These are phyloP conservation scores for Passer domesticus DNA, from an alignment of 2,113 vertebrate species.

Conservation along the genomic window DNA sequence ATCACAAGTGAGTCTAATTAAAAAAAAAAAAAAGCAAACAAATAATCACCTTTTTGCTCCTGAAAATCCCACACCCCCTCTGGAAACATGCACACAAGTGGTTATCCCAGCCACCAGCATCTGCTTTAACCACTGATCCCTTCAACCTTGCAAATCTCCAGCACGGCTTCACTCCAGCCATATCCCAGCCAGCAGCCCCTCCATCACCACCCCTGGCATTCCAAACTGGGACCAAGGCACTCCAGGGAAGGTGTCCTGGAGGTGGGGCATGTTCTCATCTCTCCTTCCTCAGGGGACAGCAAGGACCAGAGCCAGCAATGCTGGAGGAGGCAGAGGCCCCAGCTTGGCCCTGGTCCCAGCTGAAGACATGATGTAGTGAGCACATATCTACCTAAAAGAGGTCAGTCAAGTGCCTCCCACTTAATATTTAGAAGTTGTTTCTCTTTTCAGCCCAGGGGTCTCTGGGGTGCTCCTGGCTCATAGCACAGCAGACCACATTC, in stretches of 20 bases:
- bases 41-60: not conserved
- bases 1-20: rapidly evolving
- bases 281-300: not conserved
- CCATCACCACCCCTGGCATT: not conserved
- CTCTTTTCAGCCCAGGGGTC: not conserved
- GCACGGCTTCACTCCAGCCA: rapidly evolving
- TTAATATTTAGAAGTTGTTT: conserved; percentile 53
- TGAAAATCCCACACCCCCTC: not conserved
- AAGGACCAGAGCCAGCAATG: not conserved
- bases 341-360: not conserved
- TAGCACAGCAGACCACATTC: conserved; percentile 1
- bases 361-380: not conserved
- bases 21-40: not conserved
- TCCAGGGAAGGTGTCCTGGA: not conserved
- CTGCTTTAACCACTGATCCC: not conserved
- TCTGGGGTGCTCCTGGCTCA: conserved; percentile 3
- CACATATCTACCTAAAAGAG: not conserved
- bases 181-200: not conserved
- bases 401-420: conserved; percentile 23
- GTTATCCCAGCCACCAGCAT: not conserved
- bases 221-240: not conserved
- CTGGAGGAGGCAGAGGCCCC: not conserved
- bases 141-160: not conserved
- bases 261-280: not conserved
- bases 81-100: not conserved